These are phyloP conservation scores for Neogobius melanostomus DNA, from an alignment of 2,113 vertebrate genomes.

Conservation along the genomic window DNA sequence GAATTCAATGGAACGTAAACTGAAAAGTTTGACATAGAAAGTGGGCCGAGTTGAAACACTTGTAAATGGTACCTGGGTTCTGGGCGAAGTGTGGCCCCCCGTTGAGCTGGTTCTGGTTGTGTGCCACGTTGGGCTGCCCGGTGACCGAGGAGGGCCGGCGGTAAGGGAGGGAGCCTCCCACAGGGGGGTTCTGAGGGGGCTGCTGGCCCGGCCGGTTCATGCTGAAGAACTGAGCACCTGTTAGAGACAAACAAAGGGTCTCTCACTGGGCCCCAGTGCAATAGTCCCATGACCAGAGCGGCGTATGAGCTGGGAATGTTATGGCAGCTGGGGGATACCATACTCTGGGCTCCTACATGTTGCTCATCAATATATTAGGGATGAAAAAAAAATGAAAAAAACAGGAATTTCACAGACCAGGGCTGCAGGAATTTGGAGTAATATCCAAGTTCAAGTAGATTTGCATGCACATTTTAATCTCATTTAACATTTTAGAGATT, in stretches of 20 bases:
- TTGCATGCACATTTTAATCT: too few species aligned
- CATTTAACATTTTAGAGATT: too few species aligned
- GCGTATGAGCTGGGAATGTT: not conserved
- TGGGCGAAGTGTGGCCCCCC: conserved; percentile 94
- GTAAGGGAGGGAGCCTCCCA: conserved; percentile 94
- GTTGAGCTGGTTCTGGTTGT: conserved; percentile 88
- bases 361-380: not conserved
- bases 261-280: not conserved
- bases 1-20: too few species aligned
- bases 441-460: too few species aligned
- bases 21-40: too few species aligned
- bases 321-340: not conserved
- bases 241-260: not conserved
- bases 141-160: conserved; percentile 92
- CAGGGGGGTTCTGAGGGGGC: conserved; percentile 81
- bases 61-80: conserved; percentile 82
- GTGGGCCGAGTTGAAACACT: too few species aligned
- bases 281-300: not conserved
- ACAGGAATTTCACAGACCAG: too few species aligned
- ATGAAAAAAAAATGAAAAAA: too few species aligned
- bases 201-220: conserved; percentile 92
- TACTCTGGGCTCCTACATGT: not conserved
- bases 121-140: conserved; percentile 85
- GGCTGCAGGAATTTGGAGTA: too few species aligned
- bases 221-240: conserved; percentile 98